Percentiles rank a stretch among this genome's conserved stretches.
phyloP scores from a whole-genome alignment of 2,888 invertebrate genomes.

The Cacoxenus indagator region DNA sequence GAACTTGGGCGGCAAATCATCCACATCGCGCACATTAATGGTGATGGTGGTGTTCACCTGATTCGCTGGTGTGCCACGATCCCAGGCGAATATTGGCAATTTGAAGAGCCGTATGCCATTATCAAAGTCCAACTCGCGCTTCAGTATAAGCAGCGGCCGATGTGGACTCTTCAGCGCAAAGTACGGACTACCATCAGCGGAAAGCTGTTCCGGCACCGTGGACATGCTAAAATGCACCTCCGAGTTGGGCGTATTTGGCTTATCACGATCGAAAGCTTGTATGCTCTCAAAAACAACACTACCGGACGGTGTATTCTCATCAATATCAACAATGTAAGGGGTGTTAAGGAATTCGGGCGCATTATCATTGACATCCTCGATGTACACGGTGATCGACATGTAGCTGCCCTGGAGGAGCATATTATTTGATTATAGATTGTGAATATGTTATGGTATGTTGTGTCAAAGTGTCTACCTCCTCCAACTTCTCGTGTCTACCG shows the following conservation, averaged over 20 bases:
- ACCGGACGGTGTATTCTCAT: constrained; percentile 83
- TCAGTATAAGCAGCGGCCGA: constrained; percentile 81
- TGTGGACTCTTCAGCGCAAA: constrained; percentile 87
- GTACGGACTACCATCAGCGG: constrained; percentile 67
- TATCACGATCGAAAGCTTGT: constrained; percentile 85
- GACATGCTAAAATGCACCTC: constrained; percentile 87
- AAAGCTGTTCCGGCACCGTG: constrained; percentile 70
- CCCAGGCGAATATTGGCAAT: constrained; percentile 83
- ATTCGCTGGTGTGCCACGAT: constrained; percentile 84
- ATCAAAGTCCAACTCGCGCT: constrained; percentile 84
- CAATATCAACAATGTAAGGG: constrained; percentile 84
- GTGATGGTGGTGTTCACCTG: constrained; percentile 81
- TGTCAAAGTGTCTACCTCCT: constrained; percentile 56
- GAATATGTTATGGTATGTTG: not conserved
- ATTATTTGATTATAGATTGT: not conserved
- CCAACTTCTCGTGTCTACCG: constrained; percentile 64
- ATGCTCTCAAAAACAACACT: constrained; percentile 86
- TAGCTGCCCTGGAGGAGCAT: constrained; percentile 78
- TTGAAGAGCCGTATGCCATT: constrained; percentile 82
- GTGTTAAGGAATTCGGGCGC: constrained; percentile 82
- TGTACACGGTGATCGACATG: constrained; percentile 87
- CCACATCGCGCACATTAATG: constrained; percentile 82
- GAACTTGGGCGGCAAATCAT: constrained; percentile 86
- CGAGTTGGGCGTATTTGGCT: constrained; percentile 90
- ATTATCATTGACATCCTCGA: constrained; percentile 91